Percentiles rank a stretch among this genome's conserved stretches.
These are phyloP conservation scores for Astropecten irregularis DNA, from an alignment of 53 echinoderm and acorn worm species.

Conservation along the genomic window DNA sequence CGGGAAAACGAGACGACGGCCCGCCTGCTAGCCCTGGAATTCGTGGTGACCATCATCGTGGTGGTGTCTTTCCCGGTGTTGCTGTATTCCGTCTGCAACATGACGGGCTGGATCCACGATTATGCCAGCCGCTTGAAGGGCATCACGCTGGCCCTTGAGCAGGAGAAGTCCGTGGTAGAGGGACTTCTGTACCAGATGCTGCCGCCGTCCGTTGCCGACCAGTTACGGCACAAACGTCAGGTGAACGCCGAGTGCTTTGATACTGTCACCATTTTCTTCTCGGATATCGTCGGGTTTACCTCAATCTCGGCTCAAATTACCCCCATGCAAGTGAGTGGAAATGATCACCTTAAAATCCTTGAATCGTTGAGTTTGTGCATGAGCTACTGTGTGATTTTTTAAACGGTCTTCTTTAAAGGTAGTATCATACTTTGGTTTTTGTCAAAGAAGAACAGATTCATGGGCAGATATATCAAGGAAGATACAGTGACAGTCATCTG, in stretches of 20 bases:
- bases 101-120: slow-evolving; percentile 80
- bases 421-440: no score
- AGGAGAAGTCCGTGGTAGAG: slow-evolving; percentile 67
- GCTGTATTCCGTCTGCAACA: slow-evolving; percentile 54
- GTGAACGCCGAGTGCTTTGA: slow-evolving; percentile 70
- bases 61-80: slow-evolving; percentile 60
- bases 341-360: no score
- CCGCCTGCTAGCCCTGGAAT: slow-evolving; percentile 56
- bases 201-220: slow-evolving; percentile 63
- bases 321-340: slow-evolving; percentile 44
- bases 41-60: slow-evolving; percentile 60
- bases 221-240: slow-evolving; percentile 44
- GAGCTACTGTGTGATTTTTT: no score
- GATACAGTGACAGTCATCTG: no score
- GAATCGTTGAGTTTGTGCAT: no score
- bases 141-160: slow-evolving; percentile 45
- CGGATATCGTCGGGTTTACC: slow-evolving; percentile 78
- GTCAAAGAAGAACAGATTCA: no score
- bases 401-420: no score
- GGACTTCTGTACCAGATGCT: slow-evolving; percentile 61
- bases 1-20: neutral
- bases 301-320: slow-evolving; percentile 70
- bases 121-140: slow-evolving; percentile 51
- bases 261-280: slow-evolving; percentile 75
- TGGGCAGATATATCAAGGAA: no score